These are phyloP conservation scores for Polypterus bichir DNA, from an alignment of 2,113 vertebrate species.

Conservation along the genomic window DNA sequence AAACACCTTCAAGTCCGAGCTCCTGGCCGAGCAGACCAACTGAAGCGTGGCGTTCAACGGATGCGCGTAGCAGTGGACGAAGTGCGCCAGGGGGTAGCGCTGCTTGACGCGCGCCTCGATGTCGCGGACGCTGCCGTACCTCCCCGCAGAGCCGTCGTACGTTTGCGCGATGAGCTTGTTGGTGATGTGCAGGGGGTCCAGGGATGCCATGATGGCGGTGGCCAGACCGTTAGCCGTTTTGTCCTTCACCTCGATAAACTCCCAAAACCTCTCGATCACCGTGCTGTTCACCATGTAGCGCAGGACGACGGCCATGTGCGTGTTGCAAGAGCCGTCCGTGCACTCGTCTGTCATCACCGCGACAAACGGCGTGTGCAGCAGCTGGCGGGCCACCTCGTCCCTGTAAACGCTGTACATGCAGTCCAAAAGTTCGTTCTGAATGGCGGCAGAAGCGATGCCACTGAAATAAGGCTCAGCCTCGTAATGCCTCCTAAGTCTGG, in stretches of 20 bases:
- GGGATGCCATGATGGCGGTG: background rate
- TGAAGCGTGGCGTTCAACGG: slow-evolving; percentile 5
- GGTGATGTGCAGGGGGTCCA: background rate
- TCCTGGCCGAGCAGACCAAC: slow-evolving; percentile 1
- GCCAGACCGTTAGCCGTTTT: slow-evolving; percentile 4
- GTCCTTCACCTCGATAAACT: slow-evolving; percentile 4
- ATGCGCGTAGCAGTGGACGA: background rate
- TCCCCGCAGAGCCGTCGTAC: background rate
- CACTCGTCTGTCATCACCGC: slow-evolving; percentile 6
- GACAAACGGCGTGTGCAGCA: background rate
- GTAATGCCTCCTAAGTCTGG: too few relatives aligned
- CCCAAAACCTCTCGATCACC: slow-evolving; percentile 1
- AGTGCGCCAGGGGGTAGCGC: background rate
- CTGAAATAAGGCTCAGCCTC: too few relatives aligned
- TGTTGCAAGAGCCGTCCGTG: background rate
- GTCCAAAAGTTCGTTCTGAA: slow-evolving; percentile 7
- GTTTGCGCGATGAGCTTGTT: slow-evolving; percentile 3
- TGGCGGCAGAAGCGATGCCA: too few relatives aligned
- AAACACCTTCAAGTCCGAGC: background rate
- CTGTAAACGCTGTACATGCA: slow-evolving; percentile 1
- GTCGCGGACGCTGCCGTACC: background rate
- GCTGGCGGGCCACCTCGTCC: background rate
- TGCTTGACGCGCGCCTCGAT: background rate
- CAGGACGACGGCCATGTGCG: background rate
- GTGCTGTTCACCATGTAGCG: background rate